Evolutionary conservation across 2,113 vertebrate genomes (phyloP).

Genomic region (Polypterus senegalus): DNA sequence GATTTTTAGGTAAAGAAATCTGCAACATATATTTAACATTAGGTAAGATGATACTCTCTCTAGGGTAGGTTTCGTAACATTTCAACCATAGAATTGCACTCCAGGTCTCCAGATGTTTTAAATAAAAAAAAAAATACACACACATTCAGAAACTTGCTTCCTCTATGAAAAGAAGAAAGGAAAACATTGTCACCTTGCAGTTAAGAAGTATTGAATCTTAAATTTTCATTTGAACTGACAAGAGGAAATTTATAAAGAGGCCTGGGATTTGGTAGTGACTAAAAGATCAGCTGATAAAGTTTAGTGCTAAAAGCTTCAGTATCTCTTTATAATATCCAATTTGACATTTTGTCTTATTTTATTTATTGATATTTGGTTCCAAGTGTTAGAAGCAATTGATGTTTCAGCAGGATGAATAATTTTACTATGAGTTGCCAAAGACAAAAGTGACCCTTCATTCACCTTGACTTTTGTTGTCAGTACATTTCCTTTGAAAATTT

Average conservation of each 20-base stretch:
- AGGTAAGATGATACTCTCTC: slow-evolving; percentile 2
- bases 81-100: background rate
- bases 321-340: slow-evolving; percentile 1
- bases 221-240: slow-evolving; percentile 12
- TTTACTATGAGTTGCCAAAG: too few species aligned
- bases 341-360: background rate
- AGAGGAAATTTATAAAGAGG: slow-evolving; percentile 12
- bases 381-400: too few species aligned
- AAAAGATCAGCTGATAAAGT: slow-evolving; percentile 2
- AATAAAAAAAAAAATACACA: slow-evolving; percentile 1
- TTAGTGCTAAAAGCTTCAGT: background rate
- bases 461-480: too few species aligned
- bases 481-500: too few species aligned
- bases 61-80: background rate
- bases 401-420: too few species aligned
- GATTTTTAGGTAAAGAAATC: background rate
- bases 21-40: background rate
- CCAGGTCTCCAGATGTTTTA: slow-evolving; percentile 2
- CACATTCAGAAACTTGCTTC: too few species aligned
- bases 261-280: slow-evolving; percentile 9
- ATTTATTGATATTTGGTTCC: background rate
- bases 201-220: slow-evolving; percentile 1
- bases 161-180: too few species aligned
- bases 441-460: too few species aligned
- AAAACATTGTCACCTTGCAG: background rate